Evolutionary conservation across 2,888 invertebrate genomes (phyloP).

Genomic region (Ochlodes sylvanus): DNA sequence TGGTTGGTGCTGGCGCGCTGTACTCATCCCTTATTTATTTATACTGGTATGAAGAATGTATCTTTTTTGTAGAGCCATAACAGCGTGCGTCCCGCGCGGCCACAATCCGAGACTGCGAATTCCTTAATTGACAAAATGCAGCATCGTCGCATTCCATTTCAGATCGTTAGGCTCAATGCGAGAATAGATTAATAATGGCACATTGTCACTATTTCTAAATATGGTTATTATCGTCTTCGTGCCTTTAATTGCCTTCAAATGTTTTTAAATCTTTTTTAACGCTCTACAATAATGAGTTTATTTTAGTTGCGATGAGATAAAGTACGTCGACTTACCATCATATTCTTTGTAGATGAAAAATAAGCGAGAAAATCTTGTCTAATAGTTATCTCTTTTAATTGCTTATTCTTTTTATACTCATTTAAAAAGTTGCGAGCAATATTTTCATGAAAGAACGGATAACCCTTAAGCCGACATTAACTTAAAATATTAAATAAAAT

Average conservation of each 20-base stretch:
- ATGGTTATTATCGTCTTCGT: conserved; percentile 8
- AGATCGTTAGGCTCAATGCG: conserved; percentile 74
- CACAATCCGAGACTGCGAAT: conserved; percentile 71
- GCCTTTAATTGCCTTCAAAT: conserved; percentile 6
- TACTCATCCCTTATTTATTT: conserved; percentile 84
- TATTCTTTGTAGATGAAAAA: conserved; percentile 26
- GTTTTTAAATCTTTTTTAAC: conserved; percentile 9
- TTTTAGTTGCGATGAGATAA: conserved; percentile 10
- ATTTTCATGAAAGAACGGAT: not conserved
- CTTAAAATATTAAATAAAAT: not conserved
- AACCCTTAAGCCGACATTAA: not conserved
- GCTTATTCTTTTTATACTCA: conserved; percentile 1
- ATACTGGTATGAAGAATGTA: conserved; percentile 81
- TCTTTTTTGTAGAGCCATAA: conserved; percentile 73
- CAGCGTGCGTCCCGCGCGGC: conserved; percentile 66
- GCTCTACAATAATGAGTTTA: not conserved
- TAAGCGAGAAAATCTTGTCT: conserved; percentile 10
- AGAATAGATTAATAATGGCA: conserved; percentile 61
- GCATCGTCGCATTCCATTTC: conserved; percentile 66
- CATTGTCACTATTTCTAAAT: conserved; percentile 24
- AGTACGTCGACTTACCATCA: conserved; percentile 18
- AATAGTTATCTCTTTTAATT: not conserved
- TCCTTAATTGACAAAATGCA: conserved; percentile 81
- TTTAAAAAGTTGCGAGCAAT: not conserved
- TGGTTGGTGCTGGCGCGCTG: conserved; percentile 59